phyloP scores from a whole-genome alignment of 2,888 invertebrate species.

The Drosophila pseudotakahashii region DNA sequence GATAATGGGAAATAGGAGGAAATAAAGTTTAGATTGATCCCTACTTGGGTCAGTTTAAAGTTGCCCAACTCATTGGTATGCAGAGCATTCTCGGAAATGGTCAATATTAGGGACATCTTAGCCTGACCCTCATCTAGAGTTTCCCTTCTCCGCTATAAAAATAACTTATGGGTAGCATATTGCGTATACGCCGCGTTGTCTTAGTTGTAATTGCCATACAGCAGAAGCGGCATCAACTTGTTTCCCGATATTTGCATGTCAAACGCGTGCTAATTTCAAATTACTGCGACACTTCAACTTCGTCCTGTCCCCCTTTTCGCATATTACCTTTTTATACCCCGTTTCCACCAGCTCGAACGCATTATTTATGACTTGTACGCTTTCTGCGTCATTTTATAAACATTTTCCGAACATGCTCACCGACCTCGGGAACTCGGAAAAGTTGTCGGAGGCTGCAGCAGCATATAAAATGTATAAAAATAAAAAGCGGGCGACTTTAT shows the following conservation, averaged over 20 bases:
- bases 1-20: conserved; percentile 5
- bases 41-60: conserved; percentile 5
- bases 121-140: conserved; percentile 14
- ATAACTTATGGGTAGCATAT: conserved; percentile 17
- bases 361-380: conserved; percentile 80
- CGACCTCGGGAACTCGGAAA: conserved; percentile 21
- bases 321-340: neutral
- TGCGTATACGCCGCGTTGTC: conserved; percentile 32
- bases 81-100: neutral
- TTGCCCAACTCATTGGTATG: conserved; percentile 24
- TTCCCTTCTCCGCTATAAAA: neutral
- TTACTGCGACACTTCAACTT: conserved; percentile 63
- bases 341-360: conserved; percentile 49
- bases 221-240: conserved; percentile 29
- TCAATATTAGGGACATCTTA: conserved; percentile 20
- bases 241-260: conserved; percentile 72
- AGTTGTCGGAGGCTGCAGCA: conserved; percentile 53
- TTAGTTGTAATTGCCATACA: conserved; percentile 43
- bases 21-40: conserved; percentile 10
- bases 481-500: conserved; percentile 70
- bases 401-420: conserved; percentile 76
- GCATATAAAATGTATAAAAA: conserved; percentile 60
- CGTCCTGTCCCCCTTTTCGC: neutral
- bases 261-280: conserved; percentile 72
- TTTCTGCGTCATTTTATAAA: conserved; percentile 77